A percentile compares a stretch with the other conserved stretches of the same genome.
phyloP scores from a whole-genome alignment of 2,113 vertebrate genomes.

The Sitta europaea region DNA sequence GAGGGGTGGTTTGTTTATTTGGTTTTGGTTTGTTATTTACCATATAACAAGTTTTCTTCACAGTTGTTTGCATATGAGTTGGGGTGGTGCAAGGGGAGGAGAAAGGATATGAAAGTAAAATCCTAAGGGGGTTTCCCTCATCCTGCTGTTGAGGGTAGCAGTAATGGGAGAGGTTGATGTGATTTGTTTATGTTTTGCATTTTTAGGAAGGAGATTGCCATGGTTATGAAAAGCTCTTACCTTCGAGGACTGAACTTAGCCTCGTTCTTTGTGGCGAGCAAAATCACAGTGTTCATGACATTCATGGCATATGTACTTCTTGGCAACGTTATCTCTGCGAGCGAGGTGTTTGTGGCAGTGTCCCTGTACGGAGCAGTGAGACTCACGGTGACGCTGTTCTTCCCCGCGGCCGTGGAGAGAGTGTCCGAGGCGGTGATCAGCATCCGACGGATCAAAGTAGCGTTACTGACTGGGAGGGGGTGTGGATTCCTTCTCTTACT shows the following conservation, averaged over 20 bases:
- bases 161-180: not conserved
- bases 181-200: not conserved
- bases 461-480: not conserved
- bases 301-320: constrained; percentile 85
- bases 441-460: constrained; percentile 89
- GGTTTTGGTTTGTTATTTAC: not conserved
- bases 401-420: constrained; percentile 87
- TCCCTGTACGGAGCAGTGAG: constrained; percentile 85
- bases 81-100: not conserved
- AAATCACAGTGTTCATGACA: constrained; percentile 91
- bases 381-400: constrained; percentile 92
- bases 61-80: not conserved
- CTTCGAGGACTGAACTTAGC: constrained; percentile 93
- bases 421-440: constrained; percentile 86
- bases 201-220: constrained; percentile 89
- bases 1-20: not conserved
- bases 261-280: constrained; percentile 89
- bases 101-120: not conserved
- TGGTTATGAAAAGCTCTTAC: constrained; percentile 89
- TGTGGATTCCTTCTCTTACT: not conserved
- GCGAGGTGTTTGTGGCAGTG: constrained; percentile 86
- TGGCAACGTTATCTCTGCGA: constrained; percentile 84
- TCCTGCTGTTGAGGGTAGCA: not conserved
- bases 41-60: not conserved
- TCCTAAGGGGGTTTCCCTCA: not conserved